phyloP scores from a whole-genome alignment of 1,140 invertebrate species.

The Chironomus striatipennis region DNA sequence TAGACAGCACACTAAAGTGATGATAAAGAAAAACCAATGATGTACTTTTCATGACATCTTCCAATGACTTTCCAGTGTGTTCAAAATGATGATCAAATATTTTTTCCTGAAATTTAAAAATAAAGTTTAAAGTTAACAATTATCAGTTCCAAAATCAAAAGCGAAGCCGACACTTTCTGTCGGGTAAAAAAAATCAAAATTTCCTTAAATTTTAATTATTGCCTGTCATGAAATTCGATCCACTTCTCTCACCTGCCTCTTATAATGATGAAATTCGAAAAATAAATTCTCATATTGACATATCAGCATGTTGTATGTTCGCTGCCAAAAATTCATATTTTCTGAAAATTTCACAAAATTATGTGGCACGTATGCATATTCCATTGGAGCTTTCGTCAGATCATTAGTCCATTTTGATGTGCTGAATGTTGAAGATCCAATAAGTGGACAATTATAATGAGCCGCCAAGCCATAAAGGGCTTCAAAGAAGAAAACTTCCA shows the following conservation, averaged over 20 bases:
- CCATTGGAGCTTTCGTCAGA: slow-evolving; percentile 5
- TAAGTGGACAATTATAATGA: slow-evolving; percentile 32
- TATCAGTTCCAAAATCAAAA: background rate
- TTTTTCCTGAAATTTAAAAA: background rate
- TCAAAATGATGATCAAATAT: background rate
- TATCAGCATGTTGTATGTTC: background rate
- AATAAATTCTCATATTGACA: background rate
- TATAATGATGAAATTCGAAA: background rate
- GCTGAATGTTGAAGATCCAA: slow-evolving; percentile 35
- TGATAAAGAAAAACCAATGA: background rate
- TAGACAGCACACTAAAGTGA: background rate
- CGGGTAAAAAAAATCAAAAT: no score
- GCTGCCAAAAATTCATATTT: background rate
- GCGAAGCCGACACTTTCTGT: no score
- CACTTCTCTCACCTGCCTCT: background rate
- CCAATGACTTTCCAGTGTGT: background rate
- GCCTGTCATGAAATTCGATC: no score
- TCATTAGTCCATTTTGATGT: slow-evolving; percentile 30
- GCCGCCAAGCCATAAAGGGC: slow-evolving; percentile 33
- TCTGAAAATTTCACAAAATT: background rate
- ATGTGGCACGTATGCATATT: slow-evolving; percentile 15
- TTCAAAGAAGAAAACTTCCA: slow-evolving; percentile 36
- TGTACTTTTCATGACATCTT: background rate
- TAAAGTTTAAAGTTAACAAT: no score
- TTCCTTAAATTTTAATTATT: no score